Percentiles rank a stretch among this genome's conserved stretches.
Evolutionary conservation across 1,140 invertebrate genomes (phyloP).

Genomic region (Chrysomallon squamiferum): DNA sequence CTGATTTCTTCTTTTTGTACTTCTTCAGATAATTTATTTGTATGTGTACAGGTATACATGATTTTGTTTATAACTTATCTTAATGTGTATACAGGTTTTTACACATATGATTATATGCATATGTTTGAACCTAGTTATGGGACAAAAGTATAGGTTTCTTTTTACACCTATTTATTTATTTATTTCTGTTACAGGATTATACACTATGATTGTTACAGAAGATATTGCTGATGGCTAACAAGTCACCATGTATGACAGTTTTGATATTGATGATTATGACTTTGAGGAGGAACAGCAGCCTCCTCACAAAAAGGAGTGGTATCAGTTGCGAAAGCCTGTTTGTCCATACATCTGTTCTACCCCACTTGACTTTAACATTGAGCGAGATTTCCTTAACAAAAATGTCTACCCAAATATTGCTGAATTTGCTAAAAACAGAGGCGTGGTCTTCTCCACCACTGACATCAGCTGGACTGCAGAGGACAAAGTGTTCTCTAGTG

Average conservation of each 20-base stretch:
- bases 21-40: too few species aligned
- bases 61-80: background rate
- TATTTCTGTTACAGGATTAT: background rate
- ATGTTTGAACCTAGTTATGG: background rate
- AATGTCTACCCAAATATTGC: constrained; percentile 49
- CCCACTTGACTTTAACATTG: constrained; percentile 50
- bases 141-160: background rate
- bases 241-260: background rate
- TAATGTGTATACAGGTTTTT: background rate
- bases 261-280: background rate
- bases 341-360: constrained; percentile 57
- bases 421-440: constrained; percentile 39
- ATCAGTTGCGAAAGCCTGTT: constrained; percentile 43
- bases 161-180: background rate
- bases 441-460: constrained; percentile 45
- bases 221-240: background rate
- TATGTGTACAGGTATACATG: too few species aligned
- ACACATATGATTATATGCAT: background rate
- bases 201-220: too few species aligned
- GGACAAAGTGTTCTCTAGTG: constrained; percentile 34
- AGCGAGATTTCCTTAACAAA: constrained; percentile 43
- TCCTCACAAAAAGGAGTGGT: constrained; percentile 18
- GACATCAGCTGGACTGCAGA: constrained; percentile 49
- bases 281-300: background rate
- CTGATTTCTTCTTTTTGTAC: too few species aligned